Conservation (phyloP, 1,140 invertebrate species). For the Camponotus pennsylvanicus region DNA sequence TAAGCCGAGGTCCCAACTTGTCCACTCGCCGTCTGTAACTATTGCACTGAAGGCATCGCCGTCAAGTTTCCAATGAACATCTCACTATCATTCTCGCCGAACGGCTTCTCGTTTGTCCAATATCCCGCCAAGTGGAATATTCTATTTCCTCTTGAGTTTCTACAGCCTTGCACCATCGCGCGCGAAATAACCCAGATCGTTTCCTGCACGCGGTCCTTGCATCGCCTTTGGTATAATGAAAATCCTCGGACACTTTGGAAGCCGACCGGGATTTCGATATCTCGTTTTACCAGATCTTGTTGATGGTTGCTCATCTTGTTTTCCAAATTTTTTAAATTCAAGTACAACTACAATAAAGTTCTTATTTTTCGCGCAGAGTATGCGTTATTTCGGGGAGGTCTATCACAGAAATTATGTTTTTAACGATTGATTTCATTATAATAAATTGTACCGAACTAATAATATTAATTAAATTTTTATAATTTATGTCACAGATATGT, state of each 20-base stretch:
- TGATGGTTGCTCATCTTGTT: slow-evolving; percentile 48
- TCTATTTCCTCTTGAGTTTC: background rate
- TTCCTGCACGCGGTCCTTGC: slow-evolving; percentile 32
- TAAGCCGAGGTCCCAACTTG: slow-evolving; percentile 42
- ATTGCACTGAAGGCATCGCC: background rate
- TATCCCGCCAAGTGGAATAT: slow-evolving; percentile 50
- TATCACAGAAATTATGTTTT: background rate
- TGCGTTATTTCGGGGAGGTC: slow-evolving; percentile 1
- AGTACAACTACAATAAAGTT: slow-evolving; percentile 24
- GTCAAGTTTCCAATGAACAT: slow-evolving; percentile 46
- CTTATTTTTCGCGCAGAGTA: background rate
- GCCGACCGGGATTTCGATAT: background rate
- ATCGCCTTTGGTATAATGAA: slow-evolving; percentile 13
- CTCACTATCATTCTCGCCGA: slow-evolving; percentile 15
- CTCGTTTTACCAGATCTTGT: background rate
- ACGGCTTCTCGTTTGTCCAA: slow-evolving; percentile 26
- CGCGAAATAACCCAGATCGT: slow-evolving; percentile 31
- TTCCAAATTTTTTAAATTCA: slow-evolving; percentile 37
- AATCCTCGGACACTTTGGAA: background rate
- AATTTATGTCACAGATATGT: background rate
- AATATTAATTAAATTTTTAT: slow-evolving; percentile 1
- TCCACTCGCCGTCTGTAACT: slow-evolving; percentile 34
- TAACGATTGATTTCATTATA: background rate
- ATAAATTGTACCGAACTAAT: background rate
- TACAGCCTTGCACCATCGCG: background rate